phyloP scores from a whole-genome alignment of 2,888 invertebrate genomes.

The Drosophila ezoana region DNA sequence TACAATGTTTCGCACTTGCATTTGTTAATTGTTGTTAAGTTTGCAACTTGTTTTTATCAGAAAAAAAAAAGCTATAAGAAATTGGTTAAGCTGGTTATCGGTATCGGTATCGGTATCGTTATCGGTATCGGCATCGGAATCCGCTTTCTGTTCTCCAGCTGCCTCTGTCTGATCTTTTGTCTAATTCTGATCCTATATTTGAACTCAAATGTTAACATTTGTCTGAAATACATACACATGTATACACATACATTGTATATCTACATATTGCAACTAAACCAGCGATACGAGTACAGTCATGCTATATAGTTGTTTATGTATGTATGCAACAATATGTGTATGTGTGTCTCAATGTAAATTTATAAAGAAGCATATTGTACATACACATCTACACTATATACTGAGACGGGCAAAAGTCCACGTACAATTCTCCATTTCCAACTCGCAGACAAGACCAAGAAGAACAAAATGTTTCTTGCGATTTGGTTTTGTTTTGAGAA shows the following conservation, averaged over 20 bases:
- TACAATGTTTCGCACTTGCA: conserved; percentile 35
- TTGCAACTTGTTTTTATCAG: conserved; percentile 15
- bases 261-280: conserved; percentile 79
- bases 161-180: background rate
- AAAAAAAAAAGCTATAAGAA: conserved; percentile 22
- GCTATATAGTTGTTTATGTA: conserved; percentile 21
- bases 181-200: background rate
- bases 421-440: background rate
- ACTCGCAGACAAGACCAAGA: background rate
- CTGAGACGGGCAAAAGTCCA: conserved; percentile 8
- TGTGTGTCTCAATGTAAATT: conserved; percentile 17
- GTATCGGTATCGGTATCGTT: background rate
- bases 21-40: conserved; percentile 25
- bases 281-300: conserved; percentile 53
- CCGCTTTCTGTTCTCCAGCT: background rate
- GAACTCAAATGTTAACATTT: conserved; percentile 3
- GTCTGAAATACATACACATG: conserved; percentile 13
- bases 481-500: background rate
- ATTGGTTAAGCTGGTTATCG: conserved; percentile 28
- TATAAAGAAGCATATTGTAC: conserved; percentile 18
- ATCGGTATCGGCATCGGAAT: background rate
- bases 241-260: conserved; percentile 43
- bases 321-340: conserved; percentile 13
- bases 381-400: conserved; percentile 11
- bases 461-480: too few species aligned